A percentile compares a stretch with the other conserved stretches of the same genome.
phyloP scores from a whole-genome alignment of 2,113 vertebrate genomes.

The Hippocampus guttulatus region DNA sequence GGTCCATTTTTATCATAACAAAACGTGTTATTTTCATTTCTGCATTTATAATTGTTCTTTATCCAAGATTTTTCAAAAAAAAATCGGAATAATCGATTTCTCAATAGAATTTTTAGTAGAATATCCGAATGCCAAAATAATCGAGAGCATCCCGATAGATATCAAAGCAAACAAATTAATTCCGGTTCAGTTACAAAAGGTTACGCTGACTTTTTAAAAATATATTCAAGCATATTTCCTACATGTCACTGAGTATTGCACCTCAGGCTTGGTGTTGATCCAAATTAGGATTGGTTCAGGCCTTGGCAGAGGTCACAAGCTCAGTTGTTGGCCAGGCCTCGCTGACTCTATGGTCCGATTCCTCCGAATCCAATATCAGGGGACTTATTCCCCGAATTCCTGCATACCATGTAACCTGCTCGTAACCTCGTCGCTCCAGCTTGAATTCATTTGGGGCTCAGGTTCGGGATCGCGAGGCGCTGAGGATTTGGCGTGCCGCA shows the following conservation, averaged over 20 bases:
- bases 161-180: too few species aligned
- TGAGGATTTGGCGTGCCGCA: slow-evolving; percentile 61
- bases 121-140: too few species aligned
- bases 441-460: slow-evolving; percentile 71
- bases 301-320: background rate
- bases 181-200: too few species aligned
- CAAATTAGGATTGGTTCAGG: background rate
- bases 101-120: too few species aligned
- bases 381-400: slow-evolving; percentile 74
- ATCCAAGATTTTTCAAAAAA: too few species aligned
- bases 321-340: slow-evolving; percentile 7
- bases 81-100: too few species aligned
- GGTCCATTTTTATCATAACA: too few species aligned
- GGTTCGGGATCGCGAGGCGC: slow-evolving; percentile 56
- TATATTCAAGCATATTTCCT: background rate
- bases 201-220: too few species aligned
- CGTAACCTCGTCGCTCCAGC: slow-evolving; percentile 66
- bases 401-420: slow-evolving; percentile 67
- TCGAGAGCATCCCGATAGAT: too few species aligned
- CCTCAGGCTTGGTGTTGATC: background rate
- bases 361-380: slow-evolving; percentile 71
- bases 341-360: slow-evolving; percentile 48
- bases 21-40: too few species aligned
- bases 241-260: background rate
- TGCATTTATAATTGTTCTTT: too few species aligned